Base-by-base conservation (phyloP, 1,140 invertebrate species). In the Panagrolaimus sp. region DNA sequence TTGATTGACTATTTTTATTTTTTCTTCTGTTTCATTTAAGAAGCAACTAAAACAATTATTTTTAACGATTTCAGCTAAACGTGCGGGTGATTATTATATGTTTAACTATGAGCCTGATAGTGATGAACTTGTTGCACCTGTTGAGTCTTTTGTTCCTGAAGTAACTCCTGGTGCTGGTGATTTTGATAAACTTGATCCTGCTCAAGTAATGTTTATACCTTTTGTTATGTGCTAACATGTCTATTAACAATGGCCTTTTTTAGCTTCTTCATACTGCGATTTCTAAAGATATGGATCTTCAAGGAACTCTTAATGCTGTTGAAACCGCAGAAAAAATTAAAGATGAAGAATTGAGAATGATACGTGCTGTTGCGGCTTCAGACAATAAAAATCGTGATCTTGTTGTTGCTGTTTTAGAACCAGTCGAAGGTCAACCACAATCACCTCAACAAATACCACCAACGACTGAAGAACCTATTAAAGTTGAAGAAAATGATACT, bases 41-140 rank as follows among this genome's bases (percentile, higher is more conserved):
- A n/a, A n/a, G 31, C 2, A 38, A 38, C 31, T 38, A 38, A 38
- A 38, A 38, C 31, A 38, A 38, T 4, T 7, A 38, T 38, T 38
- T 38, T 38, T 38, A 38, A 38, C 31, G 43, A 48, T 80, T 82
- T 72, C 65, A 82, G 80, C 80, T 4, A 82, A 82, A 73, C 68
- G 80, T 42, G 70, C 81, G 62, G 80, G 80, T n/a, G 80, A 82
- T 53, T 82, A 83, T 66, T 82, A 83, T 67, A 82, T 82, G 80
- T 82, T 82, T 65, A 72, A 83, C 13, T 81, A 83, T 53, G 79
- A 79, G 47, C 81, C 80, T 8, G 48, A 63, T 65, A 66, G 63
- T 43, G 66, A 76, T 76, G 71, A 72, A 42, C 70, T 75, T 14
- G 70, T 72, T 16, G 67, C 69, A 25, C 78, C 81, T 9, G 65